Percentiles rank a stretch among this genome's conserved stretches.
phyloP scores from a whole-genome alignment of 2,888 invertebrate species.

The Nebria brevicollis region DNA sequence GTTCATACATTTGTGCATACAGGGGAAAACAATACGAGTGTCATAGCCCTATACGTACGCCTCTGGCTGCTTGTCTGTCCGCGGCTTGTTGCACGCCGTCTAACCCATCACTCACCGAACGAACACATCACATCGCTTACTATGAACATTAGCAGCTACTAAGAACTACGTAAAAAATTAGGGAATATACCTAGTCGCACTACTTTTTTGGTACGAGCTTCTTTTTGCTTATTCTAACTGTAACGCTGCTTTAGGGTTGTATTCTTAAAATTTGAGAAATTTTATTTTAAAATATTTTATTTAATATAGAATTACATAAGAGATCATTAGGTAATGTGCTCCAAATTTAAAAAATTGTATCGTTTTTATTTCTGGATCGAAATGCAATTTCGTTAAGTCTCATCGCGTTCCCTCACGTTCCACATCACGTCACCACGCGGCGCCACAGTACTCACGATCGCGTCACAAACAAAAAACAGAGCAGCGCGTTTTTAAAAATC shows the following conservation, averaged over 20 bases:
- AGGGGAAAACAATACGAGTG: not conserved
- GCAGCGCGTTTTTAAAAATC: conserved; percentile 61
- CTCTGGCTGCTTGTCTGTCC: conserved; percentile 31
- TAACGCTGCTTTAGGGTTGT: too few relatives aligned
- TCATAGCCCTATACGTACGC: not conserved
- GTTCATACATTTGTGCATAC: not conserved
- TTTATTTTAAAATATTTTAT: too few relatives aligned
- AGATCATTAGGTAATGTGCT: too few relatives aligned
- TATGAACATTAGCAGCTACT: conserved; percentile 44
- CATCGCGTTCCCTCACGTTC: not conserved
- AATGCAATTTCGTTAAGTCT: conserved; percentile 47
- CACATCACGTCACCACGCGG: not conserved
- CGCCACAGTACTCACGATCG: conserved; percentile 24
- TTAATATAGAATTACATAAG: too few relatives aligned
- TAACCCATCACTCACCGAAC: conserved; percentile 31
- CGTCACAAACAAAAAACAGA: conserved; percentile 39
- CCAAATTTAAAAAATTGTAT: conserved; percentile 15
- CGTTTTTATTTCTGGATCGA: conserved; percentile 42
- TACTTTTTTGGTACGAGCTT: not conserved
- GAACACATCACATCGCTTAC: conserved; percentile 27
- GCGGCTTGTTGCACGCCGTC: conserved; percentile 43
- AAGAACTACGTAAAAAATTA: conserved; percentile 40
- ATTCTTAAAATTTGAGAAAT: too few relatives aligned
- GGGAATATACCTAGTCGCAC: not conserved
- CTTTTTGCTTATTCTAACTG: not conserved